Base-by-base conservation (phyloP, 2,113 vertebrate species). In the mouse (Mus musculus) region DNA sequence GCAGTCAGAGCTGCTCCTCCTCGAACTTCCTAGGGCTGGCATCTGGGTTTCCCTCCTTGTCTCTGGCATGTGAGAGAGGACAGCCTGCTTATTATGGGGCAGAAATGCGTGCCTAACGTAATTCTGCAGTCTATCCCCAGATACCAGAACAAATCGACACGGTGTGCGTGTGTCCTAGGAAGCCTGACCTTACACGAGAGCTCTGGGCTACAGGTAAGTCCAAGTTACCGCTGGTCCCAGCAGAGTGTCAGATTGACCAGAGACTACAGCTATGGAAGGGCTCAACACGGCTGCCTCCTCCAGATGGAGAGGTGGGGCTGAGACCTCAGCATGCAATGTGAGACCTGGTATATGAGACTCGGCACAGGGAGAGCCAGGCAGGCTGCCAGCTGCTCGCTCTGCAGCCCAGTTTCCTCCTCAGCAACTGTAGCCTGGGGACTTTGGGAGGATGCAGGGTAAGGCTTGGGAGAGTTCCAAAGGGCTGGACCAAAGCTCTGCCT, bases 281-380 rank as follows among this genome's bases (percentile, higher is more conserved):
- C 75, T 85, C 24, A 0, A 8, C 0, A 46, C 77, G 54, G 90
- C 89, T 1, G 36, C 46, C 94, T 72, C 61, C 28, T 78, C 72
- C 91, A 94, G 90, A 95, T 56, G 73, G 71, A 90, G 82, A 49
- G 80, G 95, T 95, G 93, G 81, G 90, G 82, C 89, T 0, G 17
- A 78, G 90, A 59, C 56, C 71, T 4, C 14, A 0, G 39, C 19
- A 0, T 0, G 19, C n/a, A 69, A 30, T 1, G 13, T 0, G 33
- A 90, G 93, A 75, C 69, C 69, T 5, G 36, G 33, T 39, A 42
- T 2, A 8, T 0, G 28, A 90, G 93, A 71, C 56, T 49, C 91
- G 1, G 2, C 0, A 0, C 20, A 0, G 39, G 81, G 91, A 87
- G 63, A 69, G 73, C 52, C 63, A 0, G 92, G 96, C 92, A 33